Evolutionary conservation across 2,113 vertebrate genomes (phyloP).

Genomic region (Mus musculus): GRCm39 chr1:180342001-180342500

Average conservation of each 20-base stretch:
- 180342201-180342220: background rate
- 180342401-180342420: background rate
- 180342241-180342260: conserved; percentile 22
- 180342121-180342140: background rate
- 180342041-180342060: background rate
- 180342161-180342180: background rate
- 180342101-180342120: background rate
- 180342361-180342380: background rate
- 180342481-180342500: background rate
- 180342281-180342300: conserved; percentile 75
- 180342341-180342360: conserved; percentile 70
- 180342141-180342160: background rate
- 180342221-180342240: conserved; percentile 5
- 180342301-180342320: conserved; percentile 61
- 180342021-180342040: background rate
- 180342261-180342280: conserved; percentile 37
- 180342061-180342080: background rate
- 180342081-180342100: background rate
- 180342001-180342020: background rate
- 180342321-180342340: conserved; percentile 74
- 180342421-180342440: background rate
- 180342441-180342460: background rate
- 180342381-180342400: conserved; percentile 4
- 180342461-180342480: background rate
- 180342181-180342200: background rate